Evolutionary conservation across 2,113 vertebrate genomes (phyloP), one percentile per base, ranked within the genome.

Genomic region (Xiphophorus maculatus): DNA sequence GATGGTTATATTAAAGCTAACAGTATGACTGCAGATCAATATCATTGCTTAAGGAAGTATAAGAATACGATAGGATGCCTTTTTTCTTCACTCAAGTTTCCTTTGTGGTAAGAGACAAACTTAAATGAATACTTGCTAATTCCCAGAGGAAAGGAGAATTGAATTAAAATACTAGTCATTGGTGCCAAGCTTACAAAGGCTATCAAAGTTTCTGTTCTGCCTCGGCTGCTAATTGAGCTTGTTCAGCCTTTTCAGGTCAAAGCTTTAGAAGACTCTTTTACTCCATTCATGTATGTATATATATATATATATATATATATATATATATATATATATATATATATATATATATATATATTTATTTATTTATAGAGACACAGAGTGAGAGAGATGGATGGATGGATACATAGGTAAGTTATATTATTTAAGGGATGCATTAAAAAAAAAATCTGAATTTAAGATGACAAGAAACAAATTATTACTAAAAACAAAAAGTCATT

Each of bases 171-270:
- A 70, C 25, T 73, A 73, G 73, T 76, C 81, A 65, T 65, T 15
- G 51, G 64, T 71, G 71, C 71, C 35, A 66, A 75, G 71, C 67
- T 74, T 77, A 84, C 76, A 84, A 85, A 87, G 63, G 79, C 82
- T 81, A 79, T 62, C 30, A 69, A 30, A 44, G n/a, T 76, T 25
- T 65, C 74, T 84, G 48, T 69, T 76, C 67, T 67, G 69, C 44
- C 17, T 48, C 5, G 62, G 66, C 78, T 72, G 58, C 65, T 87
- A 66, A 81, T 63, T 74, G 70, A 76, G 65, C 44, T 63, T 10
- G 65, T 71, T 22, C n/a, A 77, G 82, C 76, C 60, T 60, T 85
- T 76, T 76, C 27, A 40, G 61, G 42, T 83, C 58, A 76, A 63
- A 40, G 51, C 83, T 69, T n/a, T 74, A 73, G 28, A 22, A 66